Evolutionary conservation across 2,888 invertebrate genomes (phyloP).

Genomic region (Apamea monoglypha): DNA sequence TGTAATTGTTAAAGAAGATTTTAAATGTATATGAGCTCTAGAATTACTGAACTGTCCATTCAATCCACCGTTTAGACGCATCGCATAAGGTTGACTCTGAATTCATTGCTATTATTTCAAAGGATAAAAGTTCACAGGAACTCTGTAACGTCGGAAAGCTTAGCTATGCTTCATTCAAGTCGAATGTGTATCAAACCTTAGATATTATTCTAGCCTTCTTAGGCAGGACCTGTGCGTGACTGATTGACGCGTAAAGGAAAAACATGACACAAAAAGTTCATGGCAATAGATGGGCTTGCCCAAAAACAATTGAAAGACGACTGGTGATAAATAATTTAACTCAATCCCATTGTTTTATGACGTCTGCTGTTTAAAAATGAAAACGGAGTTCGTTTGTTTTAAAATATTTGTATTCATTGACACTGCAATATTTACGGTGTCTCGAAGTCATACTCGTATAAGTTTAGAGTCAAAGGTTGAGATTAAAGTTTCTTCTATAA

Average conservation of each 20-base stretch:
- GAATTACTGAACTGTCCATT: background rate
- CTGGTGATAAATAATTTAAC: constrained; percentile 30
- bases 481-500: background rate
- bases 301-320: constrained; percentile 17
- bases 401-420: background rate
- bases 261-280: constrained; percentile 34
- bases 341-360: background rate
- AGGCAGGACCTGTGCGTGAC: constrained; percentile 3
- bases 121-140: background rate
- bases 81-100: background rate
- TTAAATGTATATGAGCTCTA: background rate
- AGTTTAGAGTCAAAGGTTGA: background rate
- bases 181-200: background rate
- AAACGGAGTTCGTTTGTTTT: background rate
- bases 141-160: background rate
- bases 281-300: constrained; percentile 11
- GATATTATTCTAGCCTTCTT: background rate
- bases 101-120: background rate
- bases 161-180: background rate
- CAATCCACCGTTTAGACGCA: background rate
- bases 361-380: background rate
- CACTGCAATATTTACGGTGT: background rate
- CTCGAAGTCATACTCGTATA: background rate
- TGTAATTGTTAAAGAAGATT: constrained; percentile 1
- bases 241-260: constrained; percentile 32